Evolutionary conservation across 1,140 invertebrate species (phyloP).

Genomic region (Limonius californicus): DNA sequence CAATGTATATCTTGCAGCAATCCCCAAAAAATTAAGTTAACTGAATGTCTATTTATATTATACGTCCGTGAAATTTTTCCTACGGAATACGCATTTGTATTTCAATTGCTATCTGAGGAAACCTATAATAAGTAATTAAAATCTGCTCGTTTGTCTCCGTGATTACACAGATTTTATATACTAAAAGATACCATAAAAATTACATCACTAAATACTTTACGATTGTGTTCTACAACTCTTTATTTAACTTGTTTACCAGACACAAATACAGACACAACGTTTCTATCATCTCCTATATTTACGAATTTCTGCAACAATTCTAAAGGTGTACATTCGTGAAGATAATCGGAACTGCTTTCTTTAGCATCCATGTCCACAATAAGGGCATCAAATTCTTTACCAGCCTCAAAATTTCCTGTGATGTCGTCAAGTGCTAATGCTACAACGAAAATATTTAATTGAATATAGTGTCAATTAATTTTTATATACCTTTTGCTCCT

Average conservation of each 20-base stretch:
- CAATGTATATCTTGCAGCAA: too few relatives aligned
- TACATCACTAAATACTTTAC: too few relatives aligned
- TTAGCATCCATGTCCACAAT: conserved; percentile 55
- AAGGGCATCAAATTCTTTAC: conserved; percentile 85
- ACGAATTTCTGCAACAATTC: conserved; percentile 78
- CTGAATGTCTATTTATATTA: too few relatives aligned
- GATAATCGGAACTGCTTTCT: conserved; percentile 38
- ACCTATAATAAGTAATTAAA: too few relatives aligned
- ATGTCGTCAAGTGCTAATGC: conserved; percentile 67
- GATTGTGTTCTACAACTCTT: too few relatives aligned
- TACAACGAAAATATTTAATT: conserved; percentile 40
- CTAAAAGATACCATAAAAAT: too few relatives aligned
- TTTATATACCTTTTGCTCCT: conserved; percentile 66
- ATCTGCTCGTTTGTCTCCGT: too few relatives aligned
- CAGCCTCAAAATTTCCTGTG: conserved; percentile 74
- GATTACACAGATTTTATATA: too few relatives aligned
- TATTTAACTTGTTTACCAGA: conserved; percentile 61
- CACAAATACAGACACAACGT: conserved; percentile 74
- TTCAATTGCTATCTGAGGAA: too few relatives aligned
- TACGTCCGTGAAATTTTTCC: too few relatives aligned
- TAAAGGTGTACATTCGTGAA: conserved; percentile 47
- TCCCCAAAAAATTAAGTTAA: too few relatives aligned
- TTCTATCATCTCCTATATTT: conserved; percentile 79
- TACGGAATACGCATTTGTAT: too few relatives aligned
- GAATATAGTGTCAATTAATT: conserved; percentile 7